Conservation (phyloP, 2,888 invertebrate genomes). For the Lordiphosa andalusiaca region DNA sequence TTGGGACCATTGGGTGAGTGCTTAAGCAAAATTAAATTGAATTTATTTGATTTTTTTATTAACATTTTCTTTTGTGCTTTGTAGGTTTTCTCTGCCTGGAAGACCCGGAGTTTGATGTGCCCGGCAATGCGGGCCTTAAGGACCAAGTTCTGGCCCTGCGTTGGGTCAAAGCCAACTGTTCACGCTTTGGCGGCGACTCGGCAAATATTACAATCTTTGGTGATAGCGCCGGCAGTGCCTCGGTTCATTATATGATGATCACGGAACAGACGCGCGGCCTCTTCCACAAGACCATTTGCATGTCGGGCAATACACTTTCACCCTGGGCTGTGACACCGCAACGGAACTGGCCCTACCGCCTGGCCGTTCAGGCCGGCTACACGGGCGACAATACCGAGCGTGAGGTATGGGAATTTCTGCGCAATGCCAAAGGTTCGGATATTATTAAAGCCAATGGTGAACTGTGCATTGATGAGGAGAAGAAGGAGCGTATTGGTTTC, state of each 20-base stretch:
- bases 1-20: constrained; percentile 80
- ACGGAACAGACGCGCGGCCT: constrained; percentile 81
- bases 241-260: constrained; percentile 81
- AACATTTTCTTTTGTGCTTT: neutral
- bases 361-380: constrained; percentile 77
- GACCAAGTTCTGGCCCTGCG: constrained; percentile 82
- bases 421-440: constrained; percentile 70
- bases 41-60: too few relatives aligned
- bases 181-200: constrained; percentile 81
- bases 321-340: constrained; percentile 78
- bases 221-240: constrained; percentile 82
- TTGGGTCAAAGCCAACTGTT: constrained; percentile 82
- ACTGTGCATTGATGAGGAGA: constrained; percentile 77
- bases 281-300: constrained; percentile 79
- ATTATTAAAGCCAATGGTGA: constrained; percentile 76
- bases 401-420: constrained; percentile 78
- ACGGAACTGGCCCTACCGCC: constrained; percentile 76
- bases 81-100: constrained; percentile 81
- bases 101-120: constrained; percentile 81
- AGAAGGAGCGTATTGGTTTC: constrained; percentile 76
- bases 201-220: constrained; percentile 82
- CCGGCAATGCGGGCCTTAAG: constrained; percentile 82
- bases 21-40: too few relatives aligned
- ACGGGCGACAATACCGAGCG: constrained; percentile 75
- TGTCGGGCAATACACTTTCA: constrained; percentile 78